Conservation (phyloP, 2,113 vertebrate genomes). For the Pangasianodon gigas region DNA sequence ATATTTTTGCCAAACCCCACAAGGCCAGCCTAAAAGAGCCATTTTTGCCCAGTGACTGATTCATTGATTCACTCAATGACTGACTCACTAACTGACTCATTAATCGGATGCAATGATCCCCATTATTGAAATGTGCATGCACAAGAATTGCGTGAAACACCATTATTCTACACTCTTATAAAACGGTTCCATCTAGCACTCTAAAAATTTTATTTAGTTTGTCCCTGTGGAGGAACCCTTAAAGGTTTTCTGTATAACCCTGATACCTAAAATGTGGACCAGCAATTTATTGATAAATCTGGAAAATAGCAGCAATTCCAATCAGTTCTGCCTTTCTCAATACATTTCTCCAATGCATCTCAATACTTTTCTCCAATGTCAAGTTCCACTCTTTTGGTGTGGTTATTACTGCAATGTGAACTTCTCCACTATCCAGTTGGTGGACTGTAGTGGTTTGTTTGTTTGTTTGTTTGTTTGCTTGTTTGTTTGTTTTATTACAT, state of each 20-base stretch:
- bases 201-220: neutral
- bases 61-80: neutral
- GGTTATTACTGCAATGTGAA: neutral
- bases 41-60: neutral
- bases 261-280: neutral
- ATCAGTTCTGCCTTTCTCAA: neutral
- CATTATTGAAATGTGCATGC: neutral
- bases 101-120: neutral
- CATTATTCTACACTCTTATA: neutral
- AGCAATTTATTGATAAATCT: neutral
- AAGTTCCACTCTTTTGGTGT: neutral
- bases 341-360: neutral
- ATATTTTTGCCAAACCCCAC: neutral
- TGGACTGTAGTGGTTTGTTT: neutral
- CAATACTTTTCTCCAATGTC: neutral
- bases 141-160: neutral
- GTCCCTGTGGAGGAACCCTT: neutral
- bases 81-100: neutral
- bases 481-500: neutral
- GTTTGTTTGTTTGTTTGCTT: neutral
- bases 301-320: neutral
- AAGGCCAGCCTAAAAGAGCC: neutral
- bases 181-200: neutral
- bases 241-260: neutral
- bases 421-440: neutral